Conservation (phyloP, 1,140 invertebrate genomes). For the Tenebrio molitor region DNA sequence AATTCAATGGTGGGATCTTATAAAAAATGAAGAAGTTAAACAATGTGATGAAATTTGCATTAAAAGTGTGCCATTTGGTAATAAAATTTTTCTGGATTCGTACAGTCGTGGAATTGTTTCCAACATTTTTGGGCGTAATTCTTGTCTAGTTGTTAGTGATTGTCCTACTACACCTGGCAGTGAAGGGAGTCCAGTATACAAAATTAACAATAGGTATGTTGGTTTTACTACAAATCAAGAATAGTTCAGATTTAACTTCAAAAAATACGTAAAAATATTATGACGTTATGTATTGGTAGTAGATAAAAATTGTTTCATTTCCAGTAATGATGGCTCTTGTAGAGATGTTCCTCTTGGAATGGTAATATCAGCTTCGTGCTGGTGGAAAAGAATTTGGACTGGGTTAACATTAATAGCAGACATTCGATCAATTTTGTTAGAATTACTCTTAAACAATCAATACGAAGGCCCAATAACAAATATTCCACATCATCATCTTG, state of each 20-base stretch:
- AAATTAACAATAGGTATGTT: constrained; percentile 49
- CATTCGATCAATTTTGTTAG: constrained; percentile 41
- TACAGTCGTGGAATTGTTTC: constrained; percentile 71
- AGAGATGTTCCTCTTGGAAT: constrained; percentile 66
- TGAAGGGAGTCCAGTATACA: constrained; percentile 73
- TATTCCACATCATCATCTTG: not conserved
- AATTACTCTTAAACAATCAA: constrained; percentile 24
- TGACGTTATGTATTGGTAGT: not conserved
- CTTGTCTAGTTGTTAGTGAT: constrained; percentile 72
- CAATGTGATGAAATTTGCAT: constrained; percentile 62
- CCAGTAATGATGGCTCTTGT: not conserved
- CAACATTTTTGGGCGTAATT: constrained; percentile 69
- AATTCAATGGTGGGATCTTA: constrained; percentile 12
- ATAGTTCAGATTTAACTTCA: constrained; percentile 10
- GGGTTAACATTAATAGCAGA: constrained; percentile 69
- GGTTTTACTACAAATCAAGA: too few relatives aligned
- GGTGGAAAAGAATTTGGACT: constrained; percentile 75
- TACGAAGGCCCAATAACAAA: not conserved
- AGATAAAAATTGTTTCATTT: too few relatives aligned
- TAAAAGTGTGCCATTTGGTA: constrained; percentile 68
- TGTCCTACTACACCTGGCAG: constrained; percentile 71
- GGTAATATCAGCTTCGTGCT: constrained; percentile 72
- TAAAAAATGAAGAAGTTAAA: not conserved
- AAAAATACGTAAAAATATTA: not conserved
- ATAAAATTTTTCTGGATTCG: constrained; percentile 71